Evolutionary conservation across 2,797 vertebrate genomes (phyloP).

Genomic region (Acipenser ruthenus): DNA sequence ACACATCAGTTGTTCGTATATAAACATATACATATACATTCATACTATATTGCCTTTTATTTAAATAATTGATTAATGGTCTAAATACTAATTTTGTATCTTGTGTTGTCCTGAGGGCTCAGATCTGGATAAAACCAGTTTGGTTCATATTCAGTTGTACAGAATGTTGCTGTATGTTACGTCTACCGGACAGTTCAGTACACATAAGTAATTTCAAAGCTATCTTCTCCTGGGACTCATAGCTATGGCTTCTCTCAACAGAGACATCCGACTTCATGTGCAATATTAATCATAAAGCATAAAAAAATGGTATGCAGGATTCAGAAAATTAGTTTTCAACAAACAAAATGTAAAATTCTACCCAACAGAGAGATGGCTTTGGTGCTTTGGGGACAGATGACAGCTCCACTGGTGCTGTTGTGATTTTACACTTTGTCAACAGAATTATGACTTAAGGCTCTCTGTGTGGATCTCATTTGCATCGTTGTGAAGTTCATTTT

Average conservation of each 20-base stretch:
- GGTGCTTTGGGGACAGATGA: conserved; percentile 27
- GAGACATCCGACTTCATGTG: conserved; percentile 47
- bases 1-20: no score
- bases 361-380: conserved; percentile 18
- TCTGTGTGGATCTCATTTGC: conserved; percentile 41
- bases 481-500: conserved; percentile 33
- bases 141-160: no score
- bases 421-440: conserved; percentile 51
- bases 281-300: conserved; percentile 53
- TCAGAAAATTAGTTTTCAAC: conserved; percentile 57
- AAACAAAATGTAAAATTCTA: conserved; percentile 32
- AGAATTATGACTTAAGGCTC: conserved; percentile 36
- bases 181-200: no score
- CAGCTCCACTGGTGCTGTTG: conserved; percentile 38
- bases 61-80: no score
- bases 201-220: conserved; percentile 25
- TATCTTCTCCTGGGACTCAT: conserved; percentile 10
- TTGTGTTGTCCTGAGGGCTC: no score
- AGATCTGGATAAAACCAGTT: no score
- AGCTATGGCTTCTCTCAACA: conserved; percentile 39
- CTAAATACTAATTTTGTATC: no score
- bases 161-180: no score
- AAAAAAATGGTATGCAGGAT: conserved; percentile 40
- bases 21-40: no score
- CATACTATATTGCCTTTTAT: no score